These are phyloP conservation scores for Pionites leucogaster DNA, from an alignment of 2,113 vertebrate species.

Conservation along the genomic window DNA sequence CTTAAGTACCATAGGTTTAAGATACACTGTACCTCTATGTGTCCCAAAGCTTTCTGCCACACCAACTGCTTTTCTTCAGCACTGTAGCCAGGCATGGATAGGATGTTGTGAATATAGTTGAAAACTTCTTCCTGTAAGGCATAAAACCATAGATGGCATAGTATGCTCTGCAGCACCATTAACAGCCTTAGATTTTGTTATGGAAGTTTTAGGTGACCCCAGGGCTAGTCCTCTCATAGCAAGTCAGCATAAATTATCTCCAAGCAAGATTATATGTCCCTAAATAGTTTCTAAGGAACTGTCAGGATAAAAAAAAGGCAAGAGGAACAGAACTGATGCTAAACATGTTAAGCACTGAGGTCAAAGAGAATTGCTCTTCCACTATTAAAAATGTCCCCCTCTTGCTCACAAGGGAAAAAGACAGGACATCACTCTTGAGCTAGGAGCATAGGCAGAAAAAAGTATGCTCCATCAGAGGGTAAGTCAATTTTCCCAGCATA, in stretches of 20 bases:
- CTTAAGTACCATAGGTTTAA: not conserved
- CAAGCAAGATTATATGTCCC: not conserved
- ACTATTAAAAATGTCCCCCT: not conserved
- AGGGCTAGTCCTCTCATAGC: not conserved
- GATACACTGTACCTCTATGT: constrained; percentile 79
- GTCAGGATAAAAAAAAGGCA: not conserved
- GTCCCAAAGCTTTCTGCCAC: constrained; percentile 84
- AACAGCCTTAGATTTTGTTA: not conserved
- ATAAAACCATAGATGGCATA: not conserved
- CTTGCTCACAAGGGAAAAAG: not conserved
- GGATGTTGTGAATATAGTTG: constrained; percentile 93
- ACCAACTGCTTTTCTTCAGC: constrained; percentile 86
- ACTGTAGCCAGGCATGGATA: constrained; percentile 91
- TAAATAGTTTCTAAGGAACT: not conserved
- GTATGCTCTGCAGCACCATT: not conserved
- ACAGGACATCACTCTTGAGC: not conserved
- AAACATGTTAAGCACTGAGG: not conserved
- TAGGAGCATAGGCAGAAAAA: not conserved
- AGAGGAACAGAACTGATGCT: not conserved
- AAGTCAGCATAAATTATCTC: not conserved
- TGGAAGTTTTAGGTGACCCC: not conserved
- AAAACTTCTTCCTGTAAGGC: constrained; percentile 88
- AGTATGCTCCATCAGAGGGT: not conserved
- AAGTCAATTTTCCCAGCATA: not conserved
- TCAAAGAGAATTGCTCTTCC: not conserved